Evolutionary conservation across 2,797 vertebrate species (phyloP).

Genomic region (Poeciliopsis infans): DNA sequence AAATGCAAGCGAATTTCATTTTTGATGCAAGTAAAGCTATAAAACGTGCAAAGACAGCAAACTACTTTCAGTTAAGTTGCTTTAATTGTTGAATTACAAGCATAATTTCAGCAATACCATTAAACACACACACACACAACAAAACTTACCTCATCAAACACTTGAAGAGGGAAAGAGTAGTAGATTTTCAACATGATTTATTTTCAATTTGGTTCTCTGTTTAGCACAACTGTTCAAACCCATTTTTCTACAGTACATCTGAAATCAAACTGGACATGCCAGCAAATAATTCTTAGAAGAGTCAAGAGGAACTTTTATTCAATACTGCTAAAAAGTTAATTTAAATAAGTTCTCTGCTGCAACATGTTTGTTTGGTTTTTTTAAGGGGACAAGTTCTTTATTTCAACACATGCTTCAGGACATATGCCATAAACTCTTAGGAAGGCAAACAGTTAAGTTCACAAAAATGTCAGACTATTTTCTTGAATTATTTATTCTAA

Average conservation of each 20-base stretch:
- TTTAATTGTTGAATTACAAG: not conserved
- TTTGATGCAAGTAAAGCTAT: not conserved
- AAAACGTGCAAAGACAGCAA: not conserved
- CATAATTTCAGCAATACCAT: not conserved
- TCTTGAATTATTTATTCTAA: not conserved
- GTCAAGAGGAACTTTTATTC: not conserved
- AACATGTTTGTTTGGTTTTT: not conserved
- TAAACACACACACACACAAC: not conserved
- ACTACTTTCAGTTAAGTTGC: not conserved
- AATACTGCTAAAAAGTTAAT: not conserved
- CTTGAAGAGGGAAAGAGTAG: not conserved
- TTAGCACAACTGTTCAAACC: not conserved
- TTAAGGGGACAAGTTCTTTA: not conserved
- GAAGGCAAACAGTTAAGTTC: not conserved
- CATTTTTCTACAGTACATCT: not conserved
- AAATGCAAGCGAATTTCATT: constrained; percentile 1
- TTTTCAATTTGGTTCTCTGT: not conserved
- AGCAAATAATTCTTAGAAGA: not conserved
- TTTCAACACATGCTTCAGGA: not conserved
- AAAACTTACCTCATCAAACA: not conserved
- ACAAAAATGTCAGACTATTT: not conserved
- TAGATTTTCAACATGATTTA: not conserved
- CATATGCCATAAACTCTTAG: not conserved
- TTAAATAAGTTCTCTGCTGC: not conserved
- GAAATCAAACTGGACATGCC: not conserved